Evolutionary conservation across 1,140 invertebrate species (phyloP).

Genomic region (Leptopilina clavipes): DNA sequence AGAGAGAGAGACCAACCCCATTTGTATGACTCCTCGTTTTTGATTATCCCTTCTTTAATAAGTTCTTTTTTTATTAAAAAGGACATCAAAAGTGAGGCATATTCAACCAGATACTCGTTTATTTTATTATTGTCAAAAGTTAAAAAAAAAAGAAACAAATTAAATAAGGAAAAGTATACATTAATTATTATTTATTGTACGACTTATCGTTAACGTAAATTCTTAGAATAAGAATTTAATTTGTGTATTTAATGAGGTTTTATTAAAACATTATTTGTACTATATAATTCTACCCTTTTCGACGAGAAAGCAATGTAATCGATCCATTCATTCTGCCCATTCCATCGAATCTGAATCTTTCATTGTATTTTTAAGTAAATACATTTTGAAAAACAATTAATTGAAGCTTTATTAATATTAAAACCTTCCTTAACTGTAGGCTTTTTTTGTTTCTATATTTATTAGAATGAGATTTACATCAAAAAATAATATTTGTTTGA

Average conservation of each 20-base stretch:
- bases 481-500: no score
- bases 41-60: not conserved
- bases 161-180: conserved; percentile 44
- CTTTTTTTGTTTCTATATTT: no score
- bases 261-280: conserved; percentile 63
- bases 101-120: conserved; percentile 53
- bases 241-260: conserved; percentile 63
- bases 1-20: conserved; percentile 45
- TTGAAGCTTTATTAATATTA: conserved; percentile 47
- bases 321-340: conserved; percentile 62
- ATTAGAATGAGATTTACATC: no score
- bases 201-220: conserved; percentile 52
- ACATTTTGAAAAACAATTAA: conserved; percentile 64
- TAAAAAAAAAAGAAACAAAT: conserved; percentile 34
- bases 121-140: conserved; percentile 54
- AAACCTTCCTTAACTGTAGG: not conserved
- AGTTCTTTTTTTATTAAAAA: not conserved
- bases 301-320: conserved; percentile 52
- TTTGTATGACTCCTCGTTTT: conserved; percentile 46
- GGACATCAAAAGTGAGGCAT: conserved; percentile 37
- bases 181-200: conserved; percentile 44
- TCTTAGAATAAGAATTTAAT: conserved; percentile 63
- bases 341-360: conserved; percentile 66
- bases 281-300: conserved; percentile 57
- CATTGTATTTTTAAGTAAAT: conserved; percentile 69